A percentile compares a stretch with the other conserved stretches of the same genome.
Evolutionary conservation across 2,797 vertebrate genomes (phyloP).

Genomic region (Tragelaphus eurycerus): DNA sequence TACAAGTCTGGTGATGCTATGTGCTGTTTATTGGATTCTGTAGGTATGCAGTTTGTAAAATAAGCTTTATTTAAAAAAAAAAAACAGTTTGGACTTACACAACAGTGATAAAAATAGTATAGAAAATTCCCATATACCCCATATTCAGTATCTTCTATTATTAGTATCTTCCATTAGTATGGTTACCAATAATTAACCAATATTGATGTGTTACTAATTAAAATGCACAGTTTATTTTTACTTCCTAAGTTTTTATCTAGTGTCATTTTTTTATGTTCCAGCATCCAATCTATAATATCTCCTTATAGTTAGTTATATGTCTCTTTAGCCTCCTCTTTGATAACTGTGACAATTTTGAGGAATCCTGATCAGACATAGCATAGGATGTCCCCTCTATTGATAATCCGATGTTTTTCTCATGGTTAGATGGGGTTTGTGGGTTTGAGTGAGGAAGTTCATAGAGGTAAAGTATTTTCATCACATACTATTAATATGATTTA

Average conservation of each 20-base stretch:
- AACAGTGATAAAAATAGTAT: background rate
- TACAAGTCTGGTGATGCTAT: background rate
- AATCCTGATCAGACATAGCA: background rate
- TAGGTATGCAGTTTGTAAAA: background rate
- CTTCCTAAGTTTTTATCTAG: background rate
- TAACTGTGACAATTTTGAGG: background rate
- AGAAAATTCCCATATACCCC: background rate
- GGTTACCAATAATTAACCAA: background rate
- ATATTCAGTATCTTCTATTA: background rate
- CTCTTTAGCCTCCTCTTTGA: background rate
- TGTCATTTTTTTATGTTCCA: background rate
- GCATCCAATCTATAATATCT: background rate
- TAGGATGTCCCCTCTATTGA: background rate
- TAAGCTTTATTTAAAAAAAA: background rate
- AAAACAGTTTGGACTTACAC: background rate
- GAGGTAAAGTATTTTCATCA: background rate
- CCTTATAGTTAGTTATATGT: background rate
- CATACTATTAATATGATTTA: background rate
- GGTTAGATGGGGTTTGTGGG: background rate
- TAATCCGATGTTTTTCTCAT: background rate
- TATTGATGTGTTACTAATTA: background rate
- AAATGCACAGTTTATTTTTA: background rate
- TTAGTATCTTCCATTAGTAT: background rate
- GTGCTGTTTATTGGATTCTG: background rate
- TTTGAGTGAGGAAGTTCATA: background rate